A percentile compares a stretch with the other conserved stretches of the same genome.
Conservation (phyloP, 2,113 vertebrate species). For the Pelecanoides urinatrix region DNA sequence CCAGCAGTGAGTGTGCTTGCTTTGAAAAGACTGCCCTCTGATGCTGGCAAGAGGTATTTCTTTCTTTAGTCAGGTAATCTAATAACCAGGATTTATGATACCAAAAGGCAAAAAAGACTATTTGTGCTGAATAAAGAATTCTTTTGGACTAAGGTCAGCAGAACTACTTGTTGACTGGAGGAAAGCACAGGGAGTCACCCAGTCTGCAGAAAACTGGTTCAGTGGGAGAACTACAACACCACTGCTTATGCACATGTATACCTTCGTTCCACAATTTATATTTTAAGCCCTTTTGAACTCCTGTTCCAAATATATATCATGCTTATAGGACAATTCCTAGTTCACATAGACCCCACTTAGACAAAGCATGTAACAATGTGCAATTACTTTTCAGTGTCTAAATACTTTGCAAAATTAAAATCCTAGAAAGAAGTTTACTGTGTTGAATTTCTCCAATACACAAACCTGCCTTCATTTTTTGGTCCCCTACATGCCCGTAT, state of each 20-base stretch:
- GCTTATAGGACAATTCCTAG: background rate
- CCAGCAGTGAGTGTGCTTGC: background rate
- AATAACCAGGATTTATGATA: background rate
- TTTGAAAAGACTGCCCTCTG: constrained; percentile 10
- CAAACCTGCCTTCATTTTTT: background rate
- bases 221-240: background rate
- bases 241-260: background rate
- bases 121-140: background rate
- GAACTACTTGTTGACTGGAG: background rate
- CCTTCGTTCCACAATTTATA: background rate
- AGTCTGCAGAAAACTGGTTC: background rate
- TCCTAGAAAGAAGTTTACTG: background rate
- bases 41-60: background rate
- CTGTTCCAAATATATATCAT: background rate
- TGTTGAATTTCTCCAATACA: background rate
- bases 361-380: background rate
- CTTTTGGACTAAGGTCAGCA: background rate
- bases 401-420: background rate
- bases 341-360: background rate
- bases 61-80: background rate
- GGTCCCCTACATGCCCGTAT: background rate
- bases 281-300: background rate
- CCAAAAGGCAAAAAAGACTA: background rate
- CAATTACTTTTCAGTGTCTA: background rate
- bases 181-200: background rate